Evolutionary conservation across 2,113 vertebrate species (phyloP), one percentile per base, ranked within the genome.

Genomic region (Hippolais icterina): DNA sequence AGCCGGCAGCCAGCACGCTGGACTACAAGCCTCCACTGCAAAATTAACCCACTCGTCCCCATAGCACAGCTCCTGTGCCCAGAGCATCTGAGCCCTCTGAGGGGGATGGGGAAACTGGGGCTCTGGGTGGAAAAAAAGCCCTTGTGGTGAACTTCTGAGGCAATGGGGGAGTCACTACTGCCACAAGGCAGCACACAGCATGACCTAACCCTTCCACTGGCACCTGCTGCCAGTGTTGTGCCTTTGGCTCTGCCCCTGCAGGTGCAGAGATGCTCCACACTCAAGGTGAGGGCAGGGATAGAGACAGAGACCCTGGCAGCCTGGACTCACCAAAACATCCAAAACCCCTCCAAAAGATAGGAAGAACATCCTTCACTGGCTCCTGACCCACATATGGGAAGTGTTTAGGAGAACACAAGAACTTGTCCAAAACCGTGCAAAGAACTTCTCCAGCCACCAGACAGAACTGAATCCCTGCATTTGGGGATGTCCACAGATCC

Each of bases 281-380:
- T 23, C 37, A 24, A 0, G 0, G 52, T 2, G 6, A 79, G 22
- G 20, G 31, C 39, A 59, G 33, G 35, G 49, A 27, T 2, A 44
- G 61, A 50, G 16, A 69, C 2, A 10, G 50, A 22, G 18, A 47
- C 8, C 13, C 76, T 71, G 39, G 31, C 39, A 28, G n/a, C 31
- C 47, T 47, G 33, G 53, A 37, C 27, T 50, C 53, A 68, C 42
- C 5, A 7, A 79, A 79, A 70, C 16, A 47, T 25, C 27, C 4
- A 31, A 47, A 46, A 50, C 10, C 17, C 20, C 21, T 83, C 56
- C 42, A 75, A 75, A 79, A 66, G 4, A 46, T 9, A 59, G 0
- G 0, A 90, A 90, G 10, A 68, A n/a, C 5, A 9, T 54, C 22
- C 27, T 75, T 61, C 2, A 2, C 31, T 86, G 66, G 35, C 23